Evolutionary conservation across 2,888 invertebrate genomes (phyloP).

Genomic region (Panorpa germanica): DNA sequence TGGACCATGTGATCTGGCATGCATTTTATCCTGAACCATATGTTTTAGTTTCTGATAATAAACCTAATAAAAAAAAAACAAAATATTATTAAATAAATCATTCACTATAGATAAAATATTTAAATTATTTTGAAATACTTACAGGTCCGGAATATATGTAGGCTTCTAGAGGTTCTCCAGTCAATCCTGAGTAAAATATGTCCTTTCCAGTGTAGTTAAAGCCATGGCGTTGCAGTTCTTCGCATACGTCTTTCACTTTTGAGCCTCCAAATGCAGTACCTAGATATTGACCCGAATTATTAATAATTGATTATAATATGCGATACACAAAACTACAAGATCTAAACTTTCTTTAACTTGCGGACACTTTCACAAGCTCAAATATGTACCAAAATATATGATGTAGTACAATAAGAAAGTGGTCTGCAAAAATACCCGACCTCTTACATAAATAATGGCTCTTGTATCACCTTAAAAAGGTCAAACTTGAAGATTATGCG

Average conservation of each 20-base stretch:
- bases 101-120: no score
- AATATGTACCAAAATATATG: no score
- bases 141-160: constrained; percentile 96
- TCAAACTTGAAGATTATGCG: no score
- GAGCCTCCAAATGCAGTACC: constrained; percentile 86
- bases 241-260: constrained; percentile 74
- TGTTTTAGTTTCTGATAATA: constrained; percentile 98
- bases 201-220: constrained; percentile 97
- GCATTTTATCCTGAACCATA: constrained; percentile 99
- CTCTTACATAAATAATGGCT: no score
- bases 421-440: no score
- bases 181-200: constrained; percentile 88
- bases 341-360: no score
- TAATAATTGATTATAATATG: no score
- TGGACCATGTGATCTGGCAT: constrained; percentile 87
- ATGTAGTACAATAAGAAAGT: no score
- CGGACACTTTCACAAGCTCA: no score
- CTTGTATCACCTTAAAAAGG: no score
- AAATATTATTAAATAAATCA: constrained; percentile 12
- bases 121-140: constrained; percentile 20
- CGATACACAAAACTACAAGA: no score
- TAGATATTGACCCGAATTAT: constrained; percentile 15
- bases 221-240: constrained; percentile 72
- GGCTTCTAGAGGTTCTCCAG: constrained; percentile 87
- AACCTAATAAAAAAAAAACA: constrained; percentile 27